Evolutionary conservation across 2,797 vertebrate species (phyloP).

Genomic region (Trachops cirrhosus): DNA sequence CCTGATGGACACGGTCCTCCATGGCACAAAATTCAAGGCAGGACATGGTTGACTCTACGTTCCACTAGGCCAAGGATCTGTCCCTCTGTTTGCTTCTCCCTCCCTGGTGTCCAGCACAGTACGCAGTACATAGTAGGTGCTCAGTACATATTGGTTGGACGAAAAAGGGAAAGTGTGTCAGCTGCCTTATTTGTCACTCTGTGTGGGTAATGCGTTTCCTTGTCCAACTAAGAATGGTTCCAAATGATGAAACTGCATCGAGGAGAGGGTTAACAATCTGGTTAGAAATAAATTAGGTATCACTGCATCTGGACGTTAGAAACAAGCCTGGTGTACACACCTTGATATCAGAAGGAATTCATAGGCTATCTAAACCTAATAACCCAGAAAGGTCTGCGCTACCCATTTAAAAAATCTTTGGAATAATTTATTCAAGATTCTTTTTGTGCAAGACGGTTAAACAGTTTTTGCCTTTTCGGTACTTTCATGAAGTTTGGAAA

Average conservation of each 20-base stretch:
- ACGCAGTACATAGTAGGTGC: background rate
- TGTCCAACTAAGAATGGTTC: background rate
- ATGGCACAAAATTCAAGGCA: background rate
- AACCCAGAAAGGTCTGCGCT: background rate
- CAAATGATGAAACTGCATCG: background rate
- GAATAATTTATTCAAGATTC: background rate
- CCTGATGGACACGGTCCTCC: background rate
- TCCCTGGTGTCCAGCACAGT: background rate
- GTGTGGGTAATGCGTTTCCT: background rate
- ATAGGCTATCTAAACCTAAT: background rate
- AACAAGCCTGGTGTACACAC: too few species aligned
- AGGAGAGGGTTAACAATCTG: background rate
- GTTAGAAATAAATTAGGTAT: background rate
- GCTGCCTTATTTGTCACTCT: background rate
- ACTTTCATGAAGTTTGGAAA: background rate
- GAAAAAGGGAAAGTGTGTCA: background rate
- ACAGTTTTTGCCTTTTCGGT: background rate
- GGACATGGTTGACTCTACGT: background rate
- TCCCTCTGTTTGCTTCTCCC: background rate
- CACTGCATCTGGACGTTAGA: background rate
- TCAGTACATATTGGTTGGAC: background rate
- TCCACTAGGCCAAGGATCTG: background rate
- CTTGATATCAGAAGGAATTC: background rate
- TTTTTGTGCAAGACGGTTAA: background rate
- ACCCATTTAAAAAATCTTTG: background rate